These are phyloP conservation scores for Mesitornis unicolor DNA, from an alignment of 2,113 vertebrate species.

Conservation along the genomic window DNA sequence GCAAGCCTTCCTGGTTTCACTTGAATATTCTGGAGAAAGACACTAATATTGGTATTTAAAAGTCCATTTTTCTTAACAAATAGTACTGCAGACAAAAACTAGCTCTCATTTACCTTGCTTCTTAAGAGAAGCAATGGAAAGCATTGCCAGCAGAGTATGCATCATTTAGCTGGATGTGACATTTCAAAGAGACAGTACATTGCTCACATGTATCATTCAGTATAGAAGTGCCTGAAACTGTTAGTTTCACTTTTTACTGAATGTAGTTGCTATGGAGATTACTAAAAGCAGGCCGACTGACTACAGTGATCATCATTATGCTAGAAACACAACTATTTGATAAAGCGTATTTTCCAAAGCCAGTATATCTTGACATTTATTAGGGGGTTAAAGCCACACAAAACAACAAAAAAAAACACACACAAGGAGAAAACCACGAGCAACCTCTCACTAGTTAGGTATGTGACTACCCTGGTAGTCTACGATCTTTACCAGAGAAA, in stretches of 20 bases:
- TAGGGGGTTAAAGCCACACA: neutral
- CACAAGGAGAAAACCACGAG: neutral
- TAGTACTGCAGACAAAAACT: neutral
- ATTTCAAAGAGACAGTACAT: neutral
- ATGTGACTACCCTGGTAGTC: neutral
- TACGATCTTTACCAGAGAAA: neutral
- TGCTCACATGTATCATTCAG: neutral
- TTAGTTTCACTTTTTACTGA: constrained; percentile 32
- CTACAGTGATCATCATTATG: neutral
- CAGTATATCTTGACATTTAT: neutral
- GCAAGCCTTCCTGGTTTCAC: neutral
- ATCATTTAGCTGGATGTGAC: neutral
- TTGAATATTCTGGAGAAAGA: neutral
- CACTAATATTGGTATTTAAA: neutral
- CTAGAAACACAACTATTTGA: neutral
- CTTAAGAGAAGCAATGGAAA: neutral
- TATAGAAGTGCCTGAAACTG: neutral
- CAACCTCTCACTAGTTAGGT: neutral
- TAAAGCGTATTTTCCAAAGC: neutral
- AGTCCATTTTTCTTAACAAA: neutral
- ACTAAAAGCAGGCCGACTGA: neutral
- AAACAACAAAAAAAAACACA: neutral
- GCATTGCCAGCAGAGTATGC: neutral
- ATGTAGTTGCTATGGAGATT: neutral
- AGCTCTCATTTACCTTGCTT: neutral